phyloP scores from a whole-genome alignment of 1,140 invertebrate species.

The Trichonephila clavipes region DNA sequence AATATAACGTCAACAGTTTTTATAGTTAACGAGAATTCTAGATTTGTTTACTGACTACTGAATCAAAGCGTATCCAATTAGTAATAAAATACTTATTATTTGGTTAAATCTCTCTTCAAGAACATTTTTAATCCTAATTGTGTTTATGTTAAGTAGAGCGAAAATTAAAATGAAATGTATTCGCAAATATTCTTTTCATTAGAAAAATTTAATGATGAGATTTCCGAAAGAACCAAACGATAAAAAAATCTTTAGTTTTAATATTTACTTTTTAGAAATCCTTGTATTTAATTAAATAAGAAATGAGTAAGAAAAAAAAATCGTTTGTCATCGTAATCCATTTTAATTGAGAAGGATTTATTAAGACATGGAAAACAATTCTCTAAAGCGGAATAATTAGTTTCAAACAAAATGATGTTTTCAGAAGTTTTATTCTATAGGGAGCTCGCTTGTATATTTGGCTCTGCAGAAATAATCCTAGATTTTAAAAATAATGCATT shows the following conservation, averaged over 20 bases:
- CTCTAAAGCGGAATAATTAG: no score
- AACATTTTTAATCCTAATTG: neutral
- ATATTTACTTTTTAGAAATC: no score
- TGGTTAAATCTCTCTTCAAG: neutral
- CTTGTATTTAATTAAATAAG: neutral
- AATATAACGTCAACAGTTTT: no score
- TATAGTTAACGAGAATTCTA: neutral
- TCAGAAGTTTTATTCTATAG: no score
- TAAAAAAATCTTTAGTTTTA: neutral
- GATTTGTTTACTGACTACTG: neutral
- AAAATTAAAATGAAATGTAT: neutral
- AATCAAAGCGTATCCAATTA: neutral
- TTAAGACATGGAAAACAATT: neutral
- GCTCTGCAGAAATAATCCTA: no score
- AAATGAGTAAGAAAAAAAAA: neutral
- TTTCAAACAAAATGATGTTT: no score
- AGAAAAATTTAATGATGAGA: neutral
- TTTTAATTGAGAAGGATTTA: neutral
- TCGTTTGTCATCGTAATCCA: neutral
- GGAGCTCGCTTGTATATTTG: no score
- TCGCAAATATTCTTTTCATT: neutral
- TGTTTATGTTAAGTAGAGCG: neutral
- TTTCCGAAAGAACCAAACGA: neutral
- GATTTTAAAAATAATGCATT: no score
- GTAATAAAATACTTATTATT: neutral